Conservation (phyloP, 2,797 vertebrate species). For the Cheirogaleus major region DNA sequence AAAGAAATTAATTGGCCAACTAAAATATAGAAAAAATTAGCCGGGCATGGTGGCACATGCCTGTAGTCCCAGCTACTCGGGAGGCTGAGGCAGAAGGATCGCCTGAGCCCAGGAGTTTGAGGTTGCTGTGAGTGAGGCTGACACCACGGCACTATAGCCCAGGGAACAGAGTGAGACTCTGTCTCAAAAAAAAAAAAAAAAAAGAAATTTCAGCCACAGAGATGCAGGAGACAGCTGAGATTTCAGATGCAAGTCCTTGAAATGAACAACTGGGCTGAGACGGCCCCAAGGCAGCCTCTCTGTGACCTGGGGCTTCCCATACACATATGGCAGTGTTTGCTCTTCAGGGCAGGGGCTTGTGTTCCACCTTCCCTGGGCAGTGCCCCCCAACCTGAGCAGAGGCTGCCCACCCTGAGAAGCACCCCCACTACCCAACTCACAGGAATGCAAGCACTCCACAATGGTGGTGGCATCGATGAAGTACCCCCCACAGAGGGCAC, state of each 20-base stretch:
- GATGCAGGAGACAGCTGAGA: neutral
- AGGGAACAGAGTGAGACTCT: no score
- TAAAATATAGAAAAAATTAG: no score
- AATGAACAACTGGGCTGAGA: neutral
- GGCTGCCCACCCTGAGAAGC: neutral
- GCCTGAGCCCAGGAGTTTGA: no score
- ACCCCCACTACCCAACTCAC: constrained; percentile 85
- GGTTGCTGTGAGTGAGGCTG: no score
- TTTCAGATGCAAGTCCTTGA: neutral
- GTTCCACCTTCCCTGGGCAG: neutral
- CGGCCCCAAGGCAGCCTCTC: neutral
- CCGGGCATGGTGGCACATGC: no score
- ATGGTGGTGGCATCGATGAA: constrained; percentile 96
- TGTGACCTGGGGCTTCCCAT: neutral
- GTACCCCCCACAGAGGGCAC: constrained; percentile 95
- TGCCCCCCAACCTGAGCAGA: neutral
- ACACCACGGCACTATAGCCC: no score
- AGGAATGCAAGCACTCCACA: constrained; percentile 96
- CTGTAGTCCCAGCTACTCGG: no score
- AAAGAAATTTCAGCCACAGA: no score
- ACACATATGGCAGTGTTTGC: fast-evolving
- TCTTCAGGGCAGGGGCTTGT: neutral
- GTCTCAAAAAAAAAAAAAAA: no score
- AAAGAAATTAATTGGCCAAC: no score
- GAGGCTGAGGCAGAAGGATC: no score